These are phyloP conservation scores for Reticulitermes speratus DNA, from an alignment of 1,140 invertebrate genomes.

Conservation along the genomic window DNA sequence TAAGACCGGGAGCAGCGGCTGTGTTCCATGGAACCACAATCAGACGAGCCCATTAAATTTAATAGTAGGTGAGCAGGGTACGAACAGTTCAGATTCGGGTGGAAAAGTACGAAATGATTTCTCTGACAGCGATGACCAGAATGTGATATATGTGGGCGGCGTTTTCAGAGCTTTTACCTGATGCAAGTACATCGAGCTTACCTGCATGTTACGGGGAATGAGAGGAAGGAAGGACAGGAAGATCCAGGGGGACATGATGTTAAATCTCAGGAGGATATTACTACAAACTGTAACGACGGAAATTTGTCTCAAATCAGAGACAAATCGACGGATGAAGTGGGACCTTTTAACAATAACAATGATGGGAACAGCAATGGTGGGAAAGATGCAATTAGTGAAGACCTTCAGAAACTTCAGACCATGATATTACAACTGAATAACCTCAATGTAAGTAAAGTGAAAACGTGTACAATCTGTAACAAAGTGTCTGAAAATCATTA, in stretches of 20 bases:
- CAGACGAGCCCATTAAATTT: slow-evolving; percentile 63
- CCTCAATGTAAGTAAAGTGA: slow-evolving; percentile 58
- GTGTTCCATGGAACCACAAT: slow-evolving; percentile 43
- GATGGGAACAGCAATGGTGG: neutral
- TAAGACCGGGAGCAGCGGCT: slow-evolving; percentile 47
- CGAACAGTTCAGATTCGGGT: slow-evolving; percentile 33
- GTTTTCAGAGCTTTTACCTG: slow-evolving; percentile 56
- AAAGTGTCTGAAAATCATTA: slow-evolving; percentile 58
- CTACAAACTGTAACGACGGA: slow-evolving; percentile 39
- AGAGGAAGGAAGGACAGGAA: slow-evolving; percentile 47
- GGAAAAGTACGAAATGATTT: slow-evolving; percentile 40
- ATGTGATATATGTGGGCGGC: slow-evolving; percentile 56
- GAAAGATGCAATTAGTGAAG: slow-evolving; percentile 59
- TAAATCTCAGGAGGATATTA: neutral
- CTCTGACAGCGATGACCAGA: slow-evolving; percentile 49
- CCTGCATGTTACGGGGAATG: slow-evolving; percentile 31
- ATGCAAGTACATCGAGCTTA: slow-evolving; percentile 56
- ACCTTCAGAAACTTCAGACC: slow-evolving; percentile 83
- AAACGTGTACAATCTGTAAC: slow-evolving; percentile 56
- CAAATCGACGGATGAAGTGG: slow-evolving; percentile 40
- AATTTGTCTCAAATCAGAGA: slow-evolving; percentile 42
- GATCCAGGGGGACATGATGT: slow-evolving; percentile 39
- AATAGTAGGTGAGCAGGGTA: slow-evolving; percentile 55
- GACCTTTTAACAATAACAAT: neutral
- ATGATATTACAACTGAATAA: slow-evolving; percentile 90